A percentile compares a stretch with the other conserved stretches of the same genome.
Conservation (phyloP, 2,113 vertebrate genomes). For the Saguinus midas region DNA sequence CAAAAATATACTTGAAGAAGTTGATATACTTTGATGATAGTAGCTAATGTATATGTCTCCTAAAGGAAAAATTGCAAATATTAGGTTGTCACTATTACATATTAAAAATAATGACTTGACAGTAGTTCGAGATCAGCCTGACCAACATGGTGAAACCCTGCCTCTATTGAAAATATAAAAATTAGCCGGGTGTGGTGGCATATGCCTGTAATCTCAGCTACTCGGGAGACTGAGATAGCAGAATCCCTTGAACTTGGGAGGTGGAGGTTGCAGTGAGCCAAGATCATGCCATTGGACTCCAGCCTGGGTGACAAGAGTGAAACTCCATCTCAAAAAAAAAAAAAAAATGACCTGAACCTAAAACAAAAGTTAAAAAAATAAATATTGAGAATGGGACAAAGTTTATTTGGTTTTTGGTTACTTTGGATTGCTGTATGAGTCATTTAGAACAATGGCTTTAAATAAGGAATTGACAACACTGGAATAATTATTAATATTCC, state of each 20-base stretch:
- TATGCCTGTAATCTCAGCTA: background rate
- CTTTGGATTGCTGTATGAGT: slow-evolving; percentile 4
- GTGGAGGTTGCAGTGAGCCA: background rate
- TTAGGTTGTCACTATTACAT: slow-evolving; percentile 1
- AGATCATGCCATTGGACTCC: background rate
- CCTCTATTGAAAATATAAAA: background rate
- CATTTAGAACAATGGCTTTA: slow-evolving; percentile 20
- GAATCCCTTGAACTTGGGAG: background rate
- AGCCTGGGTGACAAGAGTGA: background rate
- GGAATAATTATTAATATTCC: background rate
- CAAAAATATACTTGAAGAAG: slow-evolving; percentile 42
- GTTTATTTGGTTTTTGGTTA: slow-evolving; percentile 42
- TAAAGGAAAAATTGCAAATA: slow-evolving; percentile 15
- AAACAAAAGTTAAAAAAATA: background rate
- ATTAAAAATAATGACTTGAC: slow-evolving; percentile 42
- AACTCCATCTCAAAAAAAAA: too few relatives aligned
- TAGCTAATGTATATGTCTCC: slow-evolving; percentile 8
- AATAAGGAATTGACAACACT: slow-evolving; percentile 20
- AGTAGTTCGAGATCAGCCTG: background rate
- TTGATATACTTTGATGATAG: background rate
- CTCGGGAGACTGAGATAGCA: background rate
- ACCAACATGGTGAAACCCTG: background rate
- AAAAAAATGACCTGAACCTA: too few relatives aligned
- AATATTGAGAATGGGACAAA: background rate
- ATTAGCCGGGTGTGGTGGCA: background rate